These are phyloP conservation scores for Archips crataeganus DNA, from an alignment of 2,888 invertebrate species.

Conservation along the genomic window DNA sequence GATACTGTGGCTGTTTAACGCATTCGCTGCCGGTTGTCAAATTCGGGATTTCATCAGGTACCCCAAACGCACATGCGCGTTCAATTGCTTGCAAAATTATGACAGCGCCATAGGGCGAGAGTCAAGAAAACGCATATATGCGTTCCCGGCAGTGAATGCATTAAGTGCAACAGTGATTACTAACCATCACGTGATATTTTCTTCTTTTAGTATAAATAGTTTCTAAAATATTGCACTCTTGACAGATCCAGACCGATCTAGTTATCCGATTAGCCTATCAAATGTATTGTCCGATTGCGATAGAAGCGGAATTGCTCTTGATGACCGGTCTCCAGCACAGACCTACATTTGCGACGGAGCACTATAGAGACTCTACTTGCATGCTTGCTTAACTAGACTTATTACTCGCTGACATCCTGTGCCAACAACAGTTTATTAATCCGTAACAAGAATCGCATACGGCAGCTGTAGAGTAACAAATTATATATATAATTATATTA, in stretches of 20 bases:
- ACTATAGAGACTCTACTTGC: background rate
- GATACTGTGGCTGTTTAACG: too few species aligned
- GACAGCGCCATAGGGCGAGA: too few species aligned
- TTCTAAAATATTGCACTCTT: background rate
- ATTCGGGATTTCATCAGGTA: too few species aligned
- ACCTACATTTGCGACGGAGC: background rate
- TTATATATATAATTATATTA: too few species aligned
- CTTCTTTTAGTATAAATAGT: background rate
- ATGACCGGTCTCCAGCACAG: background rate
- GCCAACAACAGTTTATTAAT: slow-evolving; percentile 4
- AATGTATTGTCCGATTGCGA: background rate
- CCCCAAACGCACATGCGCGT: too few species aligned
- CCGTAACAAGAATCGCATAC: background rate
- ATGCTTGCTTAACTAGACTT: background rate
- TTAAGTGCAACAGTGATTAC: too few species aligned
- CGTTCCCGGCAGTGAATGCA: too few species aligned
- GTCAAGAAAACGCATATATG: too few species aligned
- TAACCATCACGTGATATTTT: background rate
- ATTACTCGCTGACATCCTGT: background rate
- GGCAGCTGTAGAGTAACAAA: background rate
- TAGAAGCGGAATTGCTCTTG: background rate
- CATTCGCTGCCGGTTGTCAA: too few species aligned
- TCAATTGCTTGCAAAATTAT: too few species aligned
- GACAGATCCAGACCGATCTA: background rate
- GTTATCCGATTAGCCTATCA: background rate